Evolutionary conservation across 2,888 invertebrate species (phyloP), one percentile per base, ranked within the genome.

Genomic region (Patella caerulea): DNA sequence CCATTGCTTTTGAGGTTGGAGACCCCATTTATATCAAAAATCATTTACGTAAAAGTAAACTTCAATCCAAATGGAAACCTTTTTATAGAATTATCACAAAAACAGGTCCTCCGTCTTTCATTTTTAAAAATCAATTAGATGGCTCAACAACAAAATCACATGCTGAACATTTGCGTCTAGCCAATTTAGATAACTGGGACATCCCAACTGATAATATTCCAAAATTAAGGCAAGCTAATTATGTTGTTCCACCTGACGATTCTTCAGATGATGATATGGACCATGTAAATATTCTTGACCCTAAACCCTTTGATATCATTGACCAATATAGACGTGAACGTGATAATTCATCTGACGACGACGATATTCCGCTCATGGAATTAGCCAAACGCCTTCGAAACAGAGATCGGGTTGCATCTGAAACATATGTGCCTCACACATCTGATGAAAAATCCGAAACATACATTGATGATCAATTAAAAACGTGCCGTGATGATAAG

Each of bases 201-300:
- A 70, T 80, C 17, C 76, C 76, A 15, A 19, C 29, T 19, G 71
- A 77, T 52, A 34, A 76, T 24, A 59, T 65, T 29, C 29, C 29
- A 29, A 34, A 59, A 19, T 29, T 78, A 9, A 65, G 76, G 17
- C 52, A 59, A 54, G 45, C 76, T 24, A 55, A 71, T n/a, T 78
- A 73, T 72, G 80, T 78, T 7, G 74, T 74, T n/a, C 80, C 80
- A 29, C 34, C 72, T 45, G 52, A 72, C n/a, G 34, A 34, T 34
- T 34, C 34, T 34, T 34, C 34, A 34, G 34, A 34, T 34, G 34
- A 34, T 0, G 72, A 56, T 11, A 19, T 9, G 19, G 24, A 34
- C 11, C 9, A 19, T 11, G 19, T n/a, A 9, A 34, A 72, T 45
- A 15, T 1, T 45, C 3, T 17, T 14, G n/a, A 17, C 9, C 14